A percentile compares a stretch with the other conserved stretches of the same genome.
phyloP scores from a whole-genome alignment of 2,797 vertebrate genomes.

The Semaprochilodus insignis region DNA sequence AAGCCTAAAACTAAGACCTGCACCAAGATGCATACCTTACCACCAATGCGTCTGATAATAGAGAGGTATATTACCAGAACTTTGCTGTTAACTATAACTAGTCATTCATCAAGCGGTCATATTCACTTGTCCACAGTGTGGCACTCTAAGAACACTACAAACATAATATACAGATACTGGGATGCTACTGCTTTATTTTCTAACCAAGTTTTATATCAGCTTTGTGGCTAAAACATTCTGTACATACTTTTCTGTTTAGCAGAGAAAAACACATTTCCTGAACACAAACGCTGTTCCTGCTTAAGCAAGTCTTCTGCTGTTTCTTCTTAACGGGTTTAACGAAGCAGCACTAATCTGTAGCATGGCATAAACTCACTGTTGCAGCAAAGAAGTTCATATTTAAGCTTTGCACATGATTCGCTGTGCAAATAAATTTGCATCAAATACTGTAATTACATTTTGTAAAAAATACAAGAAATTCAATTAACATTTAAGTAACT shows the following conservation, averaged over 20 bases:
- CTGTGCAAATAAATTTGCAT: too few relatives aligned
- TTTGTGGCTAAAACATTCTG: not conserved
- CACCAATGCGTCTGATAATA: not conserved
- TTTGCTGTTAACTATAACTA: not conserved
- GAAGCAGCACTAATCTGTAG: not conserved
- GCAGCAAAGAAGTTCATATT: not conserved
- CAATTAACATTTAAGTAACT: too few relatives aligned
- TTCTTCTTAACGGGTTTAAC: too few relatives aligned
- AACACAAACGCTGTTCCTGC: too few relatives aligned
- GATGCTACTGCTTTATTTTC: not conserved
- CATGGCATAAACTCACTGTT: not conserved
- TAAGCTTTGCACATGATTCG: too few relatives aligned
- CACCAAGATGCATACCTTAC: not conserved
- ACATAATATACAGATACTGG: not conserved
- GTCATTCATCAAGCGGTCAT: not conserved
- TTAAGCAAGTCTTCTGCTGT: too few relatives aligned
- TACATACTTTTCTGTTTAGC: not conserved
- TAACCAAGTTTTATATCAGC: not conserved
- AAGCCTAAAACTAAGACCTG: not conserved
- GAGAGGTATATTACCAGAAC: not conserved
- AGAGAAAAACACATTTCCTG: not conserved
- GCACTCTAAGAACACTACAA: not conserved
- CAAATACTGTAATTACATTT: too few relatives aligned
- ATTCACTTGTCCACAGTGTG: not conserved
- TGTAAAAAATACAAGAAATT: too few relatives aligned